Evolutionary conservation across 2,797 vertebrate species (phyloP).

Genomic region (Hylomyscus alleni): DNA sequence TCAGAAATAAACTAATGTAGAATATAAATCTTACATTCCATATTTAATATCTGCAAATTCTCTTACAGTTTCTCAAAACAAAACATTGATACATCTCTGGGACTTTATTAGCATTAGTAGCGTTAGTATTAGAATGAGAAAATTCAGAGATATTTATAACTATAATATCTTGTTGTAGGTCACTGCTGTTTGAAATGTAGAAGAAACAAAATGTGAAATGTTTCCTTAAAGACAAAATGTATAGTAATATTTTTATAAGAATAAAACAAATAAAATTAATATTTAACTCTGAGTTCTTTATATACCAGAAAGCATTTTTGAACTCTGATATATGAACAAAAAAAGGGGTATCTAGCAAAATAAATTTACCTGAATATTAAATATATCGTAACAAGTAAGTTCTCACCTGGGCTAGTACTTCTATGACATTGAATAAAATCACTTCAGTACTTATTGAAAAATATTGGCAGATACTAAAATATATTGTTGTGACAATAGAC

Average conservation of each 20-base stretch:
- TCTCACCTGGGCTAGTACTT: neutral
- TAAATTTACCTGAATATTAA: neutral
- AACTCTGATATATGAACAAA: slow-evolving; percentile 6
- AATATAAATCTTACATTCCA: slow-evolving; percentile 25
- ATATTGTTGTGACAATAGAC: neutral
- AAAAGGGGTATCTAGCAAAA: slow-evolving; percentile 46
- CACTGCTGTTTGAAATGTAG: neutral
- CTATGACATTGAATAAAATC: neutral
- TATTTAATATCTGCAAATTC: neutral
- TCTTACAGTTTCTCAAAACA: slow-evolving; percentile 3
- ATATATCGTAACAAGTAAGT: neutral
- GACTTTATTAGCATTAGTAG: neutral
- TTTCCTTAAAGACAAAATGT: slow-evolving; percentile 30
- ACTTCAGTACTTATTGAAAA: neutral
- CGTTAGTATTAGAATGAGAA: slow-evolving; percentile 1
- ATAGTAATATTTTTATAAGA: neutral
- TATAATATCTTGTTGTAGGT: slow-evolving; percentile 30
- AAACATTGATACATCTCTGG: neutral
- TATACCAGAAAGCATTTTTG: neutral
- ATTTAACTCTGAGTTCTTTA: neutral
- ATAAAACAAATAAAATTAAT: slow-evolving; percentile 13
- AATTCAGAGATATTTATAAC: neutral
- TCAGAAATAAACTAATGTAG: neutral
- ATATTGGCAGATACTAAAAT: neutral
- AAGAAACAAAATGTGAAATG: slow-evolving; percentile 48